Evolutionary conservation across 1,140 invertebrate genomes (phyloP).

Genomic region (Batillaria attramentaria): DNA sequence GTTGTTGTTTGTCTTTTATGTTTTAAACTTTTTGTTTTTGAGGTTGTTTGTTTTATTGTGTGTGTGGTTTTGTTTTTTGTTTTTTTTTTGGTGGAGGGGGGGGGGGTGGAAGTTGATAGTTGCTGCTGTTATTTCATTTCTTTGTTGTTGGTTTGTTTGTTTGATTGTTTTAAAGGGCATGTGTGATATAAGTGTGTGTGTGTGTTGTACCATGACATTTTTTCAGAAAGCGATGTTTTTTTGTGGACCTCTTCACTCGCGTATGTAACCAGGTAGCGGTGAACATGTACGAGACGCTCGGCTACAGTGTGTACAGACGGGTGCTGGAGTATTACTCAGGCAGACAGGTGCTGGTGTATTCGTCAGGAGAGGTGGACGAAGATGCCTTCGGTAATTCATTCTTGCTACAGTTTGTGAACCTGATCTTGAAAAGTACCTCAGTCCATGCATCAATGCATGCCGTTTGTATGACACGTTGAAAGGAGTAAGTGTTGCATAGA

Average conservation of each 20-base stretch:
- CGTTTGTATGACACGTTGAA: too few relatives aligned
- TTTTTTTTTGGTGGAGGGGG: too few relatives aligned
- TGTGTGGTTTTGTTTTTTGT: not conserved
- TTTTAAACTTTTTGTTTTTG: not conserved
- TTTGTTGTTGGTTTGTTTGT: not conserved
- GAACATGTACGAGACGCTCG: conserved; percentile 96
- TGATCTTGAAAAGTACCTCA: too few relatives aligned
- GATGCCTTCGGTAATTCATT: conserved; percentile 91
- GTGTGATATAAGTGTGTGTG: not conserved
- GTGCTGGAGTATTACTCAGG: conserved; percentile 93
- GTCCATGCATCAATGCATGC: too few relatives aligned
- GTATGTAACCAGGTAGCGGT: conserved; percentile 98
- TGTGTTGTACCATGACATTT: conserved; percentile 19
- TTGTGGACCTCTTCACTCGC: conserved; percentile 99
- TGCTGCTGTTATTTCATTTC: not conserved
- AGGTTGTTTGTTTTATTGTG: not conserved
- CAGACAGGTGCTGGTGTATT: not conserved
- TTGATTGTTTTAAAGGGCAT: not conserved
- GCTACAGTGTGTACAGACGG: conserved; percentile 92
- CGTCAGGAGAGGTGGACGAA: conserved; percentile 84
- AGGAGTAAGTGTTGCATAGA: not conserved
- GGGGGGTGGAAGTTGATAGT: not conserved
- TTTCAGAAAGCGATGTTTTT: conserved; percentile 93
- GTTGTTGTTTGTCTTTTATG: not conserved
- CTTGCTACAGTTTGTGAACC: not conserved